Evolutionary conservation across 2,888 invertebrate genomes (phyloP).

Genomic region (Heliconius hortense): DNA sequence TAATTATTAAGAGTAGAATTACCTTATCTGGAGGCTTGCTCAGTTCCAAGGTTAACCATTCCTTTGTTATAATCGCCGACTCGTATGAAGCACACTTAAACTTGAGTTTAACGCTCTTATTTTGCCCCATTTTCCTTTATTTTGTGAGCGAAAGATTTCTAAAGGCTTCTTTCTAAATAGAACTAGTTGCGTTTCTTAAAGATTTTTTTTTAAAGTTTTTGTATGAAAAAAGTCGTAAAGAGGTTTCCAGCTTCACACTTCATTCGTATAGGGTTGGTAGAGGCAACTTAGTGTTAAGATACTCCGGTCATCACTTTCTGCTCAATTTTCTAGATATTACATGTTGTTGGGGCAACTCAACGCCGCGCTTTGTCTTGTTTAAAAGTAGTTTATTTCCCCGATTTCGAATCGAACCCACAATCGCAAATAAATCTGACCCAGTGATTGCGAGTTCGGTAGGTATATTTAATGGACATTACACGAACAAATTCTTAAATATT

Average conservation of each 20-base stretch:
- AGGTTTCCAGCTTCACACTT: neutral
- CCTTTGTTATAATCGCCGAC: constrained; percentile 30
- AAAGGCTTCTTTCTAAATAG: constrained; percentile 7
- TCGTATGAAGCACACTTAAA: constrained; percentile 26
- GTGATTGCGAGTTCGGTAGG: too few relatives aligned
- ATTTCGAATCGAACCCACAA: too few relatives aligned
- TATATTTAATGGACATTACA: too few relatives aligned
- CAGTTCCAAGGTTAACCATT: constrained; percentile 31
- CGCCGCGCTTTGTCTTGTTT: too few relatives aligned
- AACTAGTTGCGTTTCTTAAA: constrained; percentile 16
- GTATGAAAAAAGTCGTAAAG: neutral
- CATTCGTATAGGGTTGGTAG: too few relatives aligned
- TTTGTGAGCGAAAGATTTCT: constrained; percentile 16
- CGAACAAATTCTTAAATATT: too few relatives aligned
- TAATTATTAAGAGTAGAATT: neutral
- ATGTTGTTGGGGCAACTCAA: too few relatives aligned
- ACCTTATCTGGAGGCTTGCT: constrained; percentile 3
- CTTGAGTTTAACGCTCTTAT: constrained; percentile 16
- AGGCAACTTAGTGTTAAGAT: too few relatives aligned
- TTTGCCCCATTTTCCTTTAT: constrained; percentile 25
- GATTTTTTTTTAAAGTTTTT: neutral
- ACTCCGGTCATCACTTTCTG: too few relatives aligned
- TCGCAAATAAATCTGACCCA: too few relatives aligned
- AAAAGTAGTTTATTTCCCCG: too few relatives aligned
- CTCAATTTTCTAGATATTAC: too few relatives aligned